Base-by-base conservation (phyloP, 2,888 invertebrate genomes). In the Drosophila infuscata region DNA sequence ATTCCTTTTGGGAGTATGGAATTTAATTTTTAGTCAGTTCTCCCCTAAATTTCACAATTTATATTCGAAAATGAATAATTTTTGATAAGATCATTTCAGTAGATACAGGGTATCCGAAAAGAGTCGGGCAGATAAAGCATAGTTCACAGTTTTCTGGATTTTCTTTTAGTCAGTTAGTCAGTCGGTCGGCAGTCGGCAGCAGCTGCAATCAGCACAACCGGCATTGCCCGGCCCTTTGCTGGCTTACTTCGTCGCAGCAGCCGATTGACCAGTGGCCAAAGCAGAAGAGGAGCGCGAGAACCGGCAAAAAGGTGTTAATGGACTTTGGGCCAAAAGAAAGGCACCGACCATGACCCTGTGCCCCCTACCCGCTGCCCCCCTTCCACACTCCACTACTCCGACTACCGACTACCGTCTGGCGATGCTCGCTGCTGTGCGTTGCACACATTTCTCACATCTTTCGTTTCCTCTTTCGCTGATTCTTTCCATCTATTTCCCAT, bases 231-330 rank as follows among this genome's bases (percentile, higher is more conserved):
- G 30, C 29, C n/a, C 32, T n/a, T 29, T 29, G 43, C 11, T 20
- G 20, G 20, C 43, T 43, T 43, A 20, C 25, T 9, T 15, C 8
- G 29, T 29, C 49, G 15, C 29, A 51, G 30, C 29, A n/a, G 17
- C 60, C 36, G 59, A 67, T 62, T 71, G 61, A 68, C 68, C 71
- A 58, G 36, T 74, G 72, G 52, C 71, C 76, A 77, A 72, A 70
- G 67, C 64, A 46, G 70, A 70, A 48, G 48, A 20, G 36, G 29
- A 32, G 41, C 33, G 33, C 17, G 36, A 51, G 32, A 48, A 11
- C 58, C 35, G 57, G 53, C 60, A 71, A 70, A 78, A 86, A 89
- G 85, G 90, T 90, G 86, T 83, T 89, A 90, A 90, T 88, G 88
- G 81, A 82, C 69, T 79, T 79, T 82, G 74, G 71, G 67, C 53